phyloP scores from a whole-genome alignment of 35 echinoderm and acorn worm species.

The Nesometra sesokonis region DNA sequence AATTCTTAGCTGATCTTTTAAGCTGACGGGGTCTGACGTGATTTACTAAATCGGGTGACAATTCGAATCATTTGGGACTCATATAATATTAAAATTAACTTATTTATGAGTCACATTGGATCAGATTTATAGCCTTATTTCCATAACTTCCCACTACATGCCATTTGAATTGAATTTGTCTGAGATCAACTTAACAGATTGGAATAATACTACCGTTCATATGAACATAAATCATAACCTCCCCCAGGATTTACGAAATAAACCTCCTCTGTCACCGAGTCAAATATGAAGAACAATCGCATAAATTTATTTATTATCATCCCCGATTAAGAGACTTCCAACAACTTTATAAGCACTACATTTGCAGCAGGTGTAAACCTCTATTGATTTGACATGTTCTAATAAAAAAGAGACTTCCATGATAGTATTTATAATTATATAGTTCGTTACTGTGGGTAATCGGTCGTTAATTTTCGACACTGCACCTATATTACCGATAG shows the following conservation, averaged over 20 bases:
- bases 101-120: background rate
- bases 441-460: too few species aligned
- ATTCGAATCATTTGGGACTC: background rate
- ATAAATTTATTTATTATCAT: background rate
- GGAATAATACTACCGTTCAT: background rate
- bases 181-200: background rate
- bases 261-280: background rate
- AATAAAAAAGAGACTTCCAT: too few species aligned
- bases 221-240: background rate
- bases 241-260: background rate
- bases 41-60: background rate
- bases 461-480: too few species aligned
- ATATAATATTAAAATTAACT: background rate
- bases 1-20: background rate
- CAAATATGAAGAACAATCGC: background rate
- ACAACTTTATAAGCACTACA: background rate
- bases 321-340: background rate
- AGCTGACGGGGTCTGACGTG: background rate
- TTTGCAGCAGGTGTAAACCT: background rate
- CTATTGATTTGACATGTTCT: too few species aligned
- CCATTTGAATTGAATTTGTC: background rate
- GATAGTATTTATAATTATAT: too few species aligned
- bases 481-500: too few species aligned
- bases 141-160: background rate
- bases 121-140: background rate